These are phyloP conservation scores for Huso huso DNA, from an alignment of 2,797 vertebrate genomes.

Conservation along the genomic window DNA sequence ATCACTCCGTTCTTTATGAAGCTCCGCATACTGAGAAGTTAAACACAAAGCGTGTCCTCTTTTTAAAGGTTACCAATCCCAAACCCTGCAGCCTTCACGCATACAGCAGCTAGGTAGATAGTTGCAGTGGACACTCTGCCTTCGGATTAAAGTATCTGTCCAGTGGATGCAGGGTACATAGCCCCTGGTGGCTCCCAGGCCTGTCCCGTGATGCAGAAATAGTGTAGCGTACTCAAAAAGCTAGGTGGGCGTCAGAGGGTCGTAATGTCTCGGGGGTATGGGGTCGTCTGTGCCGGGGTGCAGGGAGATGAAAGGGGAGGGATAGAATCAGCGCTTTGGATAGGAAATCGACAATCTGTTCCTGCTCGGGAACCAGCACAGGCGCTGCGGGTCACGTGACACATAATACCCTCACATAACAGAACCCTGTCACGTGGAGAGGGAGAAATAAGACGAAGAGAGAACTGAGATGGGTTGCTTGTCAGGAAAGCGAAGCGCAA, in stretches of 20 bases:
- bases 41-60: too few species aligned
- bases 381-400: conserved; percentile 52
- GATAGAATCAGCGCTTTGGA: background rate
- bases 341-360: background rate
- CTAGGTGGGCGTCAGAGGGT: background rate
- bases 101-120: too few species aligned
- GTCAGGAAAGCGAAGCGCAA: too few species aligned
- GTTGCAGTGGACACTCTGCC: too few species aligned
- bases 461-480: too few species aligned
- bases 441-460: conserved; percentile 27
- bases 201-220: conserved; percentile 23
- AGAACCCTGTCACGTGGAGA: accelerated
- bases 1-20: conserved; percentile 2
- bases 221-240: too few species aligned
- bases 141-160: too few species aligned
- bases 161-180: background rate
- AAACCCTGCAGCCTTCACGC: too few species aligned
- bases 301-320: background rate
- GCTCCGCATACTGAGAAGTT: too few species aligned
- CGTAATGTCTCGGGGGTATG: background rate
- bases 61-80: too few species aligned
- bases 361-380: conserved; percentile 26
- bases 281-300: background rate
- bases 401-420: conserved; percentile 45
- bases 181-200: conserved; percentile 29